Evolutionary conservation across 2,797 vertebrate genomes (phyloP), one percentile per base, ranked within the genome.

Genomic region (Helicolenus hilgendorfi): DNA sequence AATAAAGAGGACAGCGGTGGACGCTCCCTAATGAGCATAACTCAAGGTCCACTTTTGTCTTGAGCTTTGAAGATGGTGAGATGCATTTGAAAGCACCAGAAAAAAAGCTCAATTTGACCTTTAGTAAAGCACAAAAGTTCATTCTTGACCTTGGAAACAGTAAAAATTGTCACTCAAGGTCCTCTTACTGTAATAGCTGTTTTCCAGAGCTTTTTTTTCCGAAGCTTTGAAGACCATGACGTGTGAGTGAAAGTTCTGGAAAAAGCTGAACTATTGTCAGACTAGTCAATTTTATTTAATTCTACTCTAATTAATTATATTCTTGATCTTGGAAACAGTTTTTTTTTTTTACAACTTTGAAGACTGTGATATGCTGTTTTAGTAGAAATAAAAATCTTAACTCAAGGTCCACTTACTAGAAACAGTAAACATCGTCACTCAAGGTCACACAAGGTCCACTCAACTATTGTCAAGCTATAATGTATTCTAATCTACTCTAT

Each of bases 1-100:
- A 20, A 24, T 41, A 41, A 41, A 45, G 15, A 70, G 86, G 78
- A 84, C 84, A 58, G 88, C 49, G 80, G 69, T 75, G 77, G 72
- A 82, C 38, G 56, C 33, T n/a, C 22, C 53, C 53, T 73, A 24
- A 86, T 72, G 71, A 74, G 29, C 45, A 41, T 41, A 41, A 41
- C 38, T 41, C 38, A 41, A 41, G 38, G 38, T 41, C 38, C 38
- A 41, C 38, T 41, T 41, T 41, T 41, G 38, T 41, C 38, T 41
- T 41, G 38, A 41, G 38, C 38, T 41, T 41, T 41, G 38, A 41
- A 41, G 38, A 41, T 41, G 38, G 41, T 45, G 41, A 45, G 41
- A 0, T 45, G 41, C 14, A 45, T 45, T 45, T 18, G 41, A 45
- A 45, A 0, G 41, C 41, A 18, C 41, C 41, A 45, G 6, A 45